Percentiles rank a stretch among this genome's conserved stretches.
phyloP scores from a whole-genome alignment of 2,888 invertebrate genomes.

The Euzetes globulus region DNA sequence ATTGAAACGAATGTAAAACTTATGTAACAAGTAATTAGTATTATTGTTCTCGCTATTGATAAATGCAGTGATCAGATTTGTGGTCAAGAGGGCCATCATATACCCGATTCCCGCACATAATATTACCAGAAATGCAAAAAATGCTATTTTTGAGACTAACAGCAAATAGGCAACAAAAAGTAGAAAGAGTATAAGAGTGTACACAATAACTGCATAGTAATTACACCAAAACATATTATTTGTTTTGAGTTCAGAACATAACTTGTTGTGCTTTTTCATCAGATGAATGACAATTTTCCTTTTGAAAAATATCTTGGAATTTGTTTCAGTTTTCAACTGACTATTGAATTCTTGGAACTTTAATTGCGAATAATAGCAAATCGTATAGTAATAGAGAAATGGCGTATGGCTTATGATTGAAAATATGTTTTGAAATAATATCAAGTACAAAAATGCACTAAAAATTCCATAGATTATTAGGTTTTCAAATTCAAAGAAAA shows the following conservation, averaged over 20 bases:
- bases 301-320: neutral
- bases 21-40: neutral
- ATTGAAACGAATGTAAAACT: neutral
- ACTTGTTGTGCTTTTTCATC: neutral
- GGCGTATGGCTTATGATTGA: neutral
- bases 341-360: neutral
- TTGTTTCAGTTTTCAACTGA: neutral
- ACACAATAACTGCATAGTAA: too few relatives aligned
- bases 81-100: neutral
- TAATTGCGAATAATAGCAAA: neutral
- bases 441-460: neutral
- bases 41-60: neutral
- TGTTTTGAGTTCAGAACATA: too few relatives aligned
- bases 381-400: neutral
- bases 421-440: neutral
- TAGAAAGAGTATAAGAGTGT: too few relatives aligned
- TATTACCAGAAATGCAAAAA: neutral
- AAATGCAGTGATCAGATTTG: neutral
- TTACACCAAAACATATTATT: too few relatives aligned
- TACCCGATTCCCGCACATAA: neutral
- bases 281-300: neutral
- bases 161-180: too few relatives aligned
- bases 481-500: neutral
- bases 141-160: neutral
- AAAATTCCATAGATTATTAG: neutral